These are phyloP conservation scores for Orthonyx spaldingii DNA, from an alignment of 2,113 vertebrate genomes.

Conservation along the genomic window DNA sequence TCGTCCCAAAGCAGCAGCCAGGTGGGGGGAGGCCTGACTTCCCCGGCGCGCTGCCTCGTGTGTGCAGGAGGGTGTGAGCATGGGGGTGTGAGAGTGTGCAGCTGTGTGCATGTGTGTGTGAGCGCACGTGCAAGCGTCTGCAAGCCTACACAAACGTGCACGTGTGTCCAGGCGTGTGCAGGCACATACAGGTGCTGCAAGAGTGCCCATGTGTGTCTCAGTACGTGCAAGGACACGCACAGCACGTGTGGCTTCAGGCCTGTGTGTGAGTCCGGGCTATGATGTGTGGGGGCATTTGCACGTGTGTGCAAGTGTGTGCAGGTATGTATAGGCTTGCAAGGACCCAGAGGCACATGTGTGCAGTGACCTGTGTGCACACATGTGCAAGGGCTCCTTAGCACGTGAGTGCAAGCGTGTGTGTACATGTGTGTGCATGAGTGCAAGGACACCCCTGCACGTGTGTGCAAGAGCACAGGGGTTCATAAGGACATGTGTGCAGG, in stretches of 20 bases:
- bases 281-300: accelerated
- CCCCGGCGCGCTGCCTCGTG: accelerated
- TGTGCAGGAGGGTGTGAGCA: neutral
- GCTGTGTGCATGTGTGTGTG: neutral
- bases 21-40: neutral
- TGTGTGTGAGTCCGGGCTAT: neutral
- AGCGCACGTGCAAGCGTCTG: neutral
- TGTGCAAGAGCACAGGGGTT: neutral
- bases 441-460: accelerated
- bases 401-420: no score
- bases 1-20: neutral
- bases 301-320: neutral
- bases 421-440: accelerated
- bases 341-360: accelerated
- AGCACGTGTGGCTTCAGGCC: no score
- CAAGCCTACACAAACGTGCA: neutral
- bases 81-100: neutral
- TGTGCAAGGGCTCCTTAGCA: neutral
- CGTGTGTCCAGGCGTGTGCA: accelerated
- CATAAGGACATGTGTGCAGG: neutral
- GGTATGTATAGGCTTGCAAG: neutral
- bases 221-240: accelerated
- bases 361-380: accelerated
- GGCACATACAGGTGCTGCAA: neutral
- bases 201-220: neutral